phyloP scores from a whole-genome alignment of 2,797 vertebrate species.

The Helarctos malayanus region DNA sequence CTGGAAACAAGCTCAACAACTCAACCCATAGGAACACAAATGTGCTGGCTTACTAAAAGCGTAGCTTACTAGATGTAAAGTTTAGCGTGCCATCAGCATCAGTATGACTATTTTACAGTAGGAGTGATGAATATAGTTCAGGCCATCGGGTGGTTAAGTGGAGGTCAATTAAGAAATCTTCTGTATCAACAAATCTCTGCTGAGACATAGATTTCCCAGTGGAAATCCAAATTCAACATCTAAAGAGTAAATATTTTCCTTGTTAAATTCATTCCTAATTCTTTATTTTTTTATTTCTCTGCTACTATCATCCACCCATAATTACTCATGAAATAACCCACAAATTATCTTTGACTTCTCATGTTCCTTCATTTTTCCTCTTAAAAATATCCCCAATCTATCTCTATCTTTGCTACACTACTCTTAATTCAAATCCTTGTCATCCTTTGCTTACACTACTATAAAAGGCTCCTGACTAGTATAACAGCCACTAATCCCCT shows the following conservation, averaged over 20 bases:
- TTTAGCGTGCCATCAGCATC: neutral
- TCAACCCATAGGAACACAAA: neutral
- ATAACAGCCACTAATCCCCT: neutral
- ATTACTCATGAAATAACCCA: neutral
- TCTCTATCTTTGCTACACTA: neutral
- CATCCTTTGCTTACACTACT: neutral
- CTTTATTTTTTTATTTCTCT: neutral
- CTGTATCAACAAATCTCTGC: neutral
- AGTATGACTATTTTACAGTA: constrained; percentile 24
- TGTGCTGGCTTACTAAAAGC: neutral
- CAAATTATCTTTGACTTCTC: neutral
- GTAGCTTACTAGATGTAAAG: neutral
- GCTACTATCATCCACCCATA: neutral
- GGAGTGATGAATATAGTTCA: constrained; percentile 17
- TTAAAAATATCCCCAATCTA: neutral
- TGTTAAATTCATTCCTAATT: neutral
- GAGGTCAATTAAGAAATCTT: neutral
- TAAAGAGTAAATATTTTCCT: neutral
- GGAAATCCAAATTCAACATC: neutral
- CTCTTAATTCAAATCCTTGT: neutral
- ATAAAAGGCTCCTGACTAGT: neutral
- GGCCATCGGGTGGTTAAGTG: neutral
- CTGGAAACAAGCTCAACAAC: neutral
- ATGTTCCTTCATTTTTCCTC: neutral
- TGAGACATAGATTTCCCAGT: neutral